Conservation (phyloP, 2,113 vertebrate species). For the Equus quagga region DNA sequence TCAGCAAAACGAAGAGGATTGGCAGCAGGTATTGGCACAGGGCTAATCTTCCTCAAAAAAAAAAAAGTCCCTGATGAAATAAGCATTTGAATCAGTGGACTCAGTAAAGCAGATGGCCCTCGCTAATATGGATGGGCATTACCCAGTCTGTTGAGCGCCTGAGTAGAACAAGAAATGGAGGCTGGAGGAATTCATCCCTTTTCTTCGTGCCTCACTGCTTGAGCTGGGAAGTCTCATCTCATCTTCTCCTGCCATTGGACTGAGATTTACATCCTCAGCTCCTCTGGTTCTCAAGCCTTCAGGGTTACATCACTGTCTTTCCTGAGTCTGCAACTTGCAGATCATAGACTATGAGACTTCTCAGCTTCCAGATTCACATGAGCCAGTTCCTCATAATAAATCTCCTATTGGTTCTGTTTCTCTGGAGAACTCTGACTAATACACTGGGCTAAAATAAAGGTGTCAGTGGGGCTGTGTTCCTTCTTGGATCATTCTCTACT, state of each 20-base stretch:
- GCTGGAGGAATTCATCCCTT: neutral
- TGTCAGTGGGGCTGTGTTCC: neutral
- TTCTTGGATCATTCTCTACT: neutral
- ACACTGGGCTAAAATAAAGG: accelerated
- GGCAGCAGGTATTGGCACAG: no score
- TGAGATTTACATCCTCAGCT: neutral
- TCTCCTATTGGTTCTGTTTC: neutral
- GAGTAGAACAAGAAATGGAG: neutral
- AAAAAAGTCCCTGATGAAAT: no score
- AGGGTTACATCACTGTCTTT: neutral
- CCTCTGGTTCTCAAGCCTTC: neutral
- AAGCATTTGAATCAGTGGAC: no score
- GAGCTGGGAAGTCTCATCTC: neutral
- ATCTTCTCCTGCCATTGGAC: neutral
- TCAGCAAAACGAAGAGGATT: no score
- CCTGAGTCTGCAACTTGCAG: neutral
- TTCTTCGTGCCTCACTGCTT: neutral
- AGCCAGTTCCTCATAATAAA: neutral
- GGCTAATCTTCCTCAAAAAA: no score
- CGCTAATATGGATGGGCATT: neutral
- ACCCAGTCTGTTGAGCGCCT: no score
- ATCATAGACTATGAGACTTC: neutral
- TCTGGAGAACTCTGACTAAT: no score
- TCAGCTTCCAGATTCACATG: neutral
- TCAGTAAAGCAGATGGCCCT: neutral